Conservation (phyloP, 1,140 invertebrate genomes). For the Nilaparvata lugens region DNA sequence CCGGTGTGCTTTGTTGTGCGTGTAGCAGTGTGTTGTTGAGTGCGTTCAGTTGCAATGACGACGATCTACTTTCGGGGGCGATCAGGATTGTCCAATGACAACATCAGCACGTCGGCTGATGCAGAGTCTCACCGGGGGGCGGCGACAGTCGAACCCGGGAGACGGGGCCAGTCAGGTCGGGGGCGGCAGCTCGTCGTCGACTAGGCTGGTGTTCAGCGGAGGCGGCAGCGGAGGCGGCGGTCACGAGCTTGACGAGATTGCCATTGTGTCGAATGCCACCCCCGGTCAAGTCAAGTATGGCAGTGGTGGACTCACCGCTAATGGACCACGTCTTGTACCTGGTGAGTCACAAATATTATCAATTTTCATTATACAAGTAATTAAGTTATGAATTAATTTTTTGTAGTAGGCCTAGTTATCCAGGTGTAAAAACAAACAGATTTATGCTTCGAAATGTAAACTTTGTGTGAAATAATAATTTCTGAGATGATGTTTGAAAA, state of each 20-base stretch:
- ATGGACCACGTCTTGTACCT: slow-evolving; percentile 54
- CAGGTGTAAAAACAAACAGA: background rate
- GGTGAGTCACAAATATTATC: slow-evolving; percentile 35
- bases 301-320: slow-evolving; percentile 43
- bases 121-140: slow-evolving; percentile 47
- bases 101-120: slow-evolving; percentile 58
- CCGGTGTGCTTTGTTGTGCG: too few species aligned
- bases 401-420: background rate
- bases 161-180: slow-evolving; percentile 28
- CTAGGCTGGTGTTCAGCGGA: slow-evolving; percentile 28
- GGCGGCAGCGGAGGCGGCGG: slow-evolving; percentile 13
- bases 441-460: too few species aligned
- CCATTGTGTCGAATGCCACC: slow-evolving; percentile 54
- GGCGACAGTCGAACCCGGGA: slow-evolving; percentile 39
- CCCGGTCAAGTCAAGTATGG: slow-evolving; percentile 50
- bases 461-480: too few species aligned
- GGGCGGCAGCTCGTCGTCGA: slow-evolving; percentile 30
- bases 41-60: too few species aligned
- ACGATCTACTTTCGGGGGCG: too few species aligned
- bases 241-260: slow-evolving; percentile 62
- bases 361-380: background rate
- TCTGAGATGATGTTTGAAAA: too few species aligned
- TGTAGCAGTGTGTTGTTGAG: too few species aligned
- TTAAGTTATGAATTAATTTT: background rate
- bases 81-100: slow-evolving; percentile 23